Conservation (phyloP, 53 echinoderm and acorn worm species). For the Antedon mediterranea region DNA sequence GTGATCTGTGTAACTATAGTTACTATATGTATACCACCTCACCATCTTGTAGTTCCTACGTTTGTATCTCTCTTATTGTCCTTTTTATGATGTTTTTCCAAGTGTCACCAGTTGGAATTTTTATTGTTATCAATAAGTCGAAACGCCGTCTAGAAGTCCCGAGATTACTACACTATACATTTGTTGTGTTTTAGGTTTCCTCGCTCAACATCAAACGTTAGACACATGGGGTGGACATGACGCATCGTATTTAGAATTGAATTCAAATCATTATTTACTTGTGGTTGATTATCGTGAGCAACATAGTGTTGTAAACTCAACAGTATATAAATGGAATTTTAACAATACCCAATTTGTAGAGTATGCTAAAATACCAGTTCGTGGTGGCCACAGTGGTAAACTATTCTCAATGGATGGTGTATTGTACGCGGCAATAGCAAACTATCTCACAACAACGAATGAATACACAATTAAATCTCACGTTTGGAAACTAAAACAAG, state of each 20-base stretch:
- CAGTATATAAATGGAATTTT: conserved; percentile 3
- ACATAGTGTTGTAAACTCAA: conserved; percentile 21
- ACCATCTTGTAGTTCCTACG: too few species aligned
- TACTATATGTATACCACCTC: too few species aligned
- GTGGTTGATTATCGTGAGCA: conserved; percentile 15
- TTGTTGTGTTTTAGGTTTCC: conserved; percentile 1
- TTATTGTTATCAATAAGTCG: too few species aligned
- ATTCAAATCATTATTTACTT: conserved; percentile 39
- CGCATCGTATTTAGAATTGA: conserved; percentile 9
- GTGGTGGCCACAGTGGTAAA: conserved; percentile 23
- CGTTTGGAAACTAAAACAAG: conserved; percentile 49
- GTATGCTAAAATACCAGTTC: conserved; percentile 28
- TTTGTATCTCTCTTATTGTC: too few species aligned
- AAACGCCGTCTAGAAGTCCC: too few species aligned
- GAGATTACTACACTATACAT: too few species aligned
- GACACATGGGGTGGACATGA: conserved; percentile 23
- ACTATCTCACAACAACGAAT: not conserved
- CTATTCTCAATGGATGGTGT: conserved; percentile 45
- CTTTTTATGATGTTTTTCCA: too few species aligned
- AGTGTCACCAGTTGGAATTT: too few species aligned
- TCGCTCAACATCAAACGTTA: conserved; percentile 37
- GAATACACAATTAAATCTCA: conserved; percentile 7
- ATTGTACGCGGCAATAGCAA: conserved; percentile 40
- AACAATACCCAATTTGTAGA: conserved; percentile 11
- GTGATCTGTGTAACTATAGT: too few species aligned